Evolutionary conservation across 1,140 invertebrate species (phyloP), one percentile per base, ranked within the genome.

Genomic region (Harpegnathos saltator): DNA sequence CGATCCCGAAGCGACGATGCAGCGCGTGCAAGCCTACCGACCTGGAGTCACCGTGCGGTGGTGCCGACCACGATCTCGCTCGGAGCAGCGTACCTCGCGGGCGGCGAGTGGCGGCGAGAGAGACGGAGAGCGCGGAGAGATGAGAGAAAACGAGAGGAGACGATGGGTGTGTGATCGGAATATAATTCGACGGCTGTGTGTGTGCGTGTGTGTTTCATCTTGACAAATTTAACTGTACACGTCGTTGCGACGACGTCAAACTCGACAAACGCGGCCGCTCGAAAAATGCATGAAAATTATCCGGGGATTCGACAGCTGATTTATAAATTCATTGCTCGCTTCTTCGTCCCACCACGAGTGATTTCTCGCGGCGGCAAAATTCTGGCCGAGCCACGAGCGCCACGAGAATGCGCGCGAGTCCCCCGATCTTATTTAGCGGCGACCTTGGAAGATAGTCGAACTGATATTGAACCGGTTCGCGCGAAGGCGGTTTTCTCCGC

Each of bases 1-100:
- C 73, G 77, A 78, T 84, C 58, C 86, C 17, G 24, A 78, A 74
- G 66, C 83, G 73, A 83, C 83, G 77, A 87, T 83, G 86, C 58
- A 85, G 29, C 52, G 77, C 77, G 62, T 74, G 63, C 68, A 71
- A 73, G 86, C 38, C 63, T 58, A 61, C 74, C 84, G 82, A 87
- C 56, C 54, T 69, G 50, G 58, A 26, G 59, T 59, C 56, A 50
- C 24, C 29, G n/a, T n/a, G n/a, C n/a, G n/a, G n/a, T n/a, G 33
- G 54, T 54, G 24, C n/a, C 29, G 24, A 7, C 33, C 33, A 14
- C 54, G 48, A 22, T 4, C 14, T 29, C 50, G 22, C n/a, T n/a
- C 19, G 44, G 24, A 63, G 44, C 17, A 14, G 15, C 5, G 38
- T 74, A 54, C 15, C 66, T 14, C 26, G 26, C 3, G 62, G 2